Percentiles rank a stretch among this genome's conserved stretches.
Evolutionary conservation across 1,140 invertebrate species (phyloP).

Genomic region (Brachionus angularis): DNA sequence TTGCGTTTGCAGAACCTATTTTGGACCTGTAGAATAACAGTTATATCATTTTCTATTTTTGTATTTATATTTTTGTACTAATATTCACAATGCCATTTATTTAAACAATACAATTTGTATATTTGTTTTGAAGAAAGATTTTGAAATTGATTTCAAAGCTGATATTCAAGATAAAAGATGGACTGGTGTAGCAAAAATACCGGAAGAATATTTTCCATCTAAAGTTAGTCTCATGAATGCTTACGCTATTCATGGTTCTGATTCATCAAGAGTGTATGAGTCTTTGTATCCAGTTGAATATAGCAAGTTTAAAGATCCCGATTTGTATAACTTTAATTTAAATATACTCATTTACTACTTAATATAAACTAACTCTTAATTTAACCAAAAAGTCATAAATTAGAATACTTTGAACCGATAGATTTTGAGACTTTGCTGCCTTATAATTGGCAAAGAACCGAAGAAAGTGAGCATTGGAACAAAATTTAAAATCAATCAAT

Average conservation of each 20-base stretch:
- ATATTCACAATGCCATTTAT: too few relatives aligned
- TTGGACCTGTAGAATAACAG: too few relatives aligned
- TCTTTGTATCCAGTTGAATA: slow-evolving; percentile 59
- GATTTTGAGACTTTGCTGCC: slow-evolving; percentile 47
- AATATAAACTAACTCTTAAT: slow-evolving; percentile 4
- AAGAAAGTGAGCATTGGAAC: neutral
- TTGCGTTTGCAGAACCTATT: too few relatives aligned
- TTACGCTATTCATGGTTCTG: slow-evolving; percentile 62
- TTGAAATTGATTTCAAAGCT: slow-evolving; percentile 54
- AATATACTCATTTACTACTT: neutral
- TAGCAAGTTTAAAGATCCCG: slow-evolving; percentile 56
- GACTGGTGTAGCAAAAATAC: slow-evolving; percentile 57
- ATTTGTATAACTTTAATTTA: slow-evolving; percentile 57
- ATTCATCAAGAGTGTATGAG: slow-evolving; percentile 58
- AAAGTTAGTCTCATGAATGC: slow-evolving; percentile 62
- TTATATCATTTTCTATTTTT: too few relatives aligned
- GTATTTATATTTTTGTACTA: too few relatives aligned
- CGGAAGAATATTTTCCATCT: slow-evolving; percentile 56
- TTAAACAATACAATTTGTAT: neutral
- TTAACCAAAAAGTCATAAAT: slow-evolving; percentile 50
- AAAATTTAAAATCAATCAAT: neutral
- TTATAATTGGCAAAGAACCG: slow-evolving; percentile 8
- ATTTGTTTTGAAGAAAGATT: slow-evolving; percentile 51
- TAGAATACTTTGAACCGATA: slow-evolving; percentile 50
- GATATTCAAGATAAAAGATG: slow-evolving; percentile 50